A percentile compares a stretch with the other conserved stretches of the same genome.
Evolutionary conservation across 1,140 invertebrate genomes (phyloP).

Genomic region (Stegodyphus dumicola): DNA sequence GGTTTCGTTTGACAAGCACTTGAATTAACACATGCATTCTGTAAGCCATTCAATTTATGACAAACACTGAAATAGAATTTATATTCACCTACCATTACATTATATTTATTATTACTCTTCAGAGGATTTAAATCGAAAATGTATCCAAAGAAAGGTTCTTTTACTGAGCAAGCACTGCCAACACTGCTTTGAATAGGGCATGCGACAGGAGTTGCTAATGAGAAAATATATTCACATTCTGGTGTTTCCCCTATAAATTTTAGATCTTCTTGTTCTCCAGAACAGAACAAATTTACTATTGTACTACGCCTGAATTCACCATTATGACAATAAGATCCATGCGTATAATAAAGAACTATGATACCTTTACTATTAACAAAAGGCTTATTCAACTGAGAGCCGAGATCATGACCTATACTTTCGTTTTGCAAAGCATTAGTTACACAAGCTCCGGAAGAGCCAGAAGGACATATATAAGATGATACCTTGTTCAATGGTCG

Average conservation of each 20-base stretch:
- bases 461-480: slow-evolving; percentile 34
- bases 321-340: slow-evolving; percentile 40
- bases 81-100: slow-evolving; percentile 62
- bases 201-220: slow-evolving; percentile 67
- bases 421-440: background rate
- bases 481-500: slow-evolving; percentile 20
- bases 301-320: slow-evolving; percentile 26
- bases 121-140: slow-evolving; percentile 65
- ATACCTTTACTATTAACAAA: slow-evolving; percentile 8
- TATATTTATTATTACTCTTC: slow-evolving; percentile 59
- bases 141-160: slow-evolving; percentile 65
- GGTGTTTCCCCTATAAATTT: slow-evolving; percentile 54
- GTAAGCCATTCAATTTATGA: slow-evolving; percentile 63
- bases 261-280: slow-evolving; percentile 1
- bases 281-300: slow-evolving; percentile 42
- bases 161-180: slow-evolving; percentile 66
- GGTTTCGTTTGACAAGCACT: slow-evolving; percentile 66
- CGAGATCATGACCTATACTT: slow-evolving; percentile 3
- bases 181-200: slow-evolving; percentile 63
- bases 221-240: slow-evolving; percentile 68
- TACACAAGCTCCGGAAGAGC: slow-evolving; percentile 28
- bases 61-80: slow-evolving; percentile 68
- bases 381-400: slow-evolving; percentile 16
- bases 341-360: slow-evolving; percentile 19
- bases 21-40: slow-evolving; percentile 62